Evolutionary conservation across 2,888 invertebrate genomes (phyloP).

Genomic region (Zonitis immaculata): DNA sequence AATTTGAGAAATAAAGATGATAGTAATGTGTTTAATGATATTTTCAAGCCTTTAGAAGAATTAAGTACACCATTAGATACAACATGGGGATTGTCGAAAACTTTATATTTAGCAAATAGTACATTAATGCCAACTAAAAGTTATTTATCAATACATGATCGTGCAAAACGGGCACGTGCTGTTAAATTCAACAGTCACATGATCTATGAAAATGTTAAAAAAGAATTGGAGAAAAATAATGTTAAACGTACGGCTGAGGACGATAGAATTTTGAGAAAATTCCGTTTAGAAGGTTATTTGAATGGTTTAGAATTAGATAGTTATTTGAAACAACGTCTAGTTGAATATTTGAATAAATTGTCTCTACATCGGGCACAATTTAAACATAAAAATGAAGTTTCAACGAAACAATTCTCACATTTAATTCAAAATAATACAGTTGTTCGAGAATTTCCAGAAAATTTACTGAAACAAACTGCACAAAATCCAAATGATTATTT

Average conservation of each 20-base stretch:
- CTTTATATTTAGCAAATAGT: slow-evolving; percentile 74
- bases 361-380: slow-evolving; percentile 58
- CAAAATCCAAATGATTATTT: slow-evolving; percentile 55
- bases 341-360: slow-evolving; percentile 53
- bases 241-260: slow-evolving; percentile 54
- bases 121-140: slow-evolving; percentile 73
- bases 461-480: slow-evolving; percentile 62
- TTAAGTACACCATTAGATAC: slow-evolving; percentile 68
- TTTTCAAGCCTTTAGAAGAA: slow-evolving; percentile 72
- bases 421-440: slow-evolving; percentile 61
- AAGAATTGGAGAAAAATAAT: slow-evolving; percentile 36
- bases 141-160: slow-evolving; percentile 73
- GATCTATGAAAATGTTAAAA: slow-evolving; percentile 65
- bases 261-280: slow-evolving; percentile 70
- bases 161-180: slow-evolving; percentile 69
- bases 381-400: slow-evolving; percentile 61
- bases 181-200: slow-evolving; percentile 67
- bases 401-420: slow-evolving; percentile 63
- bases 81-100: slow-evolving; percentile 84
- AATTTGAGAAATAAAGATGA: slow-evolving; percentile 47
- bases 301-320: slow-evolving; percentile 71
- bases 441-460: slow-evolving; percentile 69
- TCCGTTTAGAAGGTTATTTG: slow-evolving; percentile 72
- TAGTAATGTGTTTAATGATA: slow-evolving; percentile 61
- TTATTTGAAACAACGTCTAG: slow-evolving; percentile 53